Percentiles rank a stretch among this genome's conserved stretches.
Conservation (phyloP, 2,113 vertebrate genomes). For the Lanius collurio region DNA sequence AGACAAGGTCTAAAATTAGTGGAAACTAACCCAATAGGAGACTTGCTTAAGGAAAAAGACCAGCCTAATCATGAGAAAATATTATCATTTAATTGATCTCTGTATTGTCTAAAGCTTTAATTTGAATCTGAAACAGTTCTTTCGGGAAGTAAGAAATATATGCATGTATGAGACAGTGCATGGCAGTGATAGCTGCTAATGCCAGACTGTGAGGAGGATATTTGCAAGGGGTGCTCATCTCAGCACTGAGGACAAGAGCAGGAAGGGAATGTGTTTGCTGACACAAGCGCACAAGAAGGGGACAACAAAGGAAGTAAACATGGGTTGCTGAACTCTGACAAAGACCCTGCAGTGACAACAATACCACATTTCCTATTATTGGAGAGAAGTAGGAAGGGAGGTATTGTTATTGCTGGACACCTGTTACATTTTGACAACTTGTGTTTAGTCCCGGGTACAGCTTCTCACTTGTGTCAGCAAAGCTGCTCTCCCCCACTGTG, state of each 20-base stretch:
- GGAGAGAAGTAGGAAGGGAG: slow-evolving; percentile 17
- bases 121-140: not conserved
- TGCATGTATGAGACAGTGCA: not conserved
- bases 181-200: not conserved
- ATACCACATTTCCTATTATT: not conserved
- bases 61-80: not conserved
- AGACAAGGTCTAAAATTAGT: not conserved
- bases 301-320: slow-evolving; percentile 1
- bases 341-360: not conserved
- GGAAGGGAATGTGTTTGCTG: slow-evolving; percentile 5
- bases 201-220: not conserved
- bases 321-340: not conserved
- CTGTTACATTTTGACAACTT: not conserved
- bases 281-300: not conserved
- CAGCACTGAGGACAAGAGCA: not conserved
- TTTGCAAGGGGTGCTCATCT: not conserved
- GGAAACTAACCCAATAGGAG: not conserved
- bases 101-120: not conserved
- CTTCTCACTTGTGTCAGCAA: not conserved
- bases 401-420: not conserved
- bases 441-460: not conserved
- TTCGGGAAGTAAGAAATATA: not conserved
- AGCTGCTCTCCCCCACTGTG: not conserved
- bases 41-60: not conserved
- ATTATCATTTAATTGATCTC: slow-evolving; percentile 16